phyloP scores from a whole-genome alignment of 2,888 invertebrate species.

The Drosophila eohydei region DNA sequence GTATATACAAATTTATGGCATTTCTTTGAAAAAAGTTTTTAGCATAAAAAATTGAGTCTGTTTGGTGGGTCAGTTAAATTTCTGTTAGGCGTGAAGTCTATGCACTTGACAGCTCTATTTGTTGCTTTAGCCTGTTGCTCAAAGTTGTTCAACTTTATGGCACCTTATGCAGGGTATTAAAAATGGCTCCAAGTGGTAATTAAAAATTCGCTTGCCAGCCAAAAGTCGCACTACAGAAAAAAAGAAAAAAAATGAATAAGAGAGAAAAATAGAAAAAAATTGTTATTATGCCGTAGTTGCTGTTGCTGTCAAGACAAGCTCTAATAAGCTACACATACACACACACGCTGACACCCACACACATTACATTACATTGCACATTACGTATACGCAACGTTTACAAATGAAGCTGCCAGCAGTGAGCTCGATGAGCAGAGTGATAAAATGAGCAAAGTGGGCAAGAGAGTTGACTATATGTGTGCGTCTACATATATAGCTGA shows the following conservation, averaged over 20 bases:
- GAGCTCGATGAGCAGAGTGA: conserved; percentile 35
- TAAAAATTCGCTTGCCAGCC: conserved; percentile 60
- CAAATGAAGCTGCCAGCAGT: conserved; percentile 66
- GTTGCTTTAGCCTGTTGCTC: conserved; percentile 11
- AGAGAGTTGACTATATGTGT: conserved; percentile 20
- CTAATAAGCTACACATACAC: conserved; percentile 52
- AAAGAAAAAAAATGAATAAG: conserved; percentile 12
- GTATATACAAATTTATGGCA: too few species aligned
- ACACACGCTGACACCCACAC: conserved; percentile 24
- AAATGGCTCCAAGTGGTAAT: conserved; percentile 48
- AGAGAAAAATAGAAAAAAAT: conserved; percentile 28
- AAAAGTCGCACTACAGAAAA: conserved; percentile 37
- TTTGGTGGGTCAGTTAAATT: too few species aligned
- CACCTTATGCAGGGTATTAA: conserved; percentile 35
- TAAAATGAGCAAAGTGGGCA: conserved; percentile 46
- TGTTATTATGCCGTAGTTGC: conserved; percentile 53
- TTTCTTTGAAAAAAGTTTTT: too few species aligned
- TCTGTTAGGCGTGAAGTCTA: too few species aligned
- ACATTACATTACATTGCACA: conserved; percentile 47
- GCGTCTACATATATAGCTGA: conserved; percentile 41
- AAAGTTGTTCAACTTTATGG: neutral
- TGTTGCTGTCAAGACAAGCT: conserved; percentile 57
- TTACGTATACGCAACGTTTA: conserved; percentile 69
- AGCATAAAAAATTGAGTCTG: too few species aligned
- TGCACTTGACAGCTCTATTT: neutral